Base-by-base conservation (phyloP, 2,888 invertebrate genomes). In the Scaptomyza caliginosa region DNA sequence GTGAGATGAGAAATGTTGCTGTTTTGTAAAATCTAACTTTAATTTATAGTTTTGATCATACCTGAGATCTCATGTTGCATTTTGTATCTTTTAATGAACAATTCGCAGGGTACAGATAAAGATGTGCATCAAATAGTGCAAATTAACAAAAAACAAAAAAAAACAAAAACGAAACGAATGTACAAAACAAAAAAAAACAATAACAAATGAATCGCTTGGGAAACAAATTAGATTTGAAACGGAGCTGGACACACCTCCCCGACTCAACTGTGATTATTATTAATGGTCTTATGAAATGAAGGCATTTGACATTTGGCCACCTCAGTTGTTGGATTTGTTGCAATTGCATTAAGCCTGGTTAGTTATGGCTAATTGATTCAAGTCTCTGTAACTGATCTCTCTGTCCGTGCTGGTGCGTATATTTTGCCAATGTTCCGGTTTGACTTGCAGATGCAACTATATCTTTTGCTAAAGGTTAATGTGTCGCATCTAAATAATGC, bases 401-500 rank as follows among this genome's bases (percentile, higher is more conserved):
- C 8, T 21, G 16, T 19, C 3, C 16, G 32, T 55, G 54, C 66
- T n/a, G 40, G 54, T 82, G 82, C 79, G 82, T 79, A 66, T 40
- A 74, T 50, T 52, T 52, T 54, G 52, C 56, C 51, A 48, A 58
- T 48, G 68, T 74, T 74, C 77, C 74, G 73, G 77, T 51, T 77
- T 69, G 49, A 19, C 24, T 13, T 21, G 42, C 23, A 23, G 52
- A 34, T 34, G 34, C 34, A 16, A 8, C 34, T 16, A 16, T 34
- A 34, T 34, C 34, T 34, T 45, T 43, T 19, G n/a, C 19, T 52
- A 81, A 82, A 82, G 81, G 81, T 82, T 81, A 82, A 84, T 69
- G 86, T 78, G 79, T 82, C 83, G 79, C 65, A 51, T 67, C 73
- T 81, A 38, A 82, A 56, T 84, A 77, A 82, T 81, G 67, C 72